These are phyloP conservation scores for Ganaspis brasiliensis DNA, from an alignment of 2,888 invertebrate species.

Conservation along the genomic window DNA sequence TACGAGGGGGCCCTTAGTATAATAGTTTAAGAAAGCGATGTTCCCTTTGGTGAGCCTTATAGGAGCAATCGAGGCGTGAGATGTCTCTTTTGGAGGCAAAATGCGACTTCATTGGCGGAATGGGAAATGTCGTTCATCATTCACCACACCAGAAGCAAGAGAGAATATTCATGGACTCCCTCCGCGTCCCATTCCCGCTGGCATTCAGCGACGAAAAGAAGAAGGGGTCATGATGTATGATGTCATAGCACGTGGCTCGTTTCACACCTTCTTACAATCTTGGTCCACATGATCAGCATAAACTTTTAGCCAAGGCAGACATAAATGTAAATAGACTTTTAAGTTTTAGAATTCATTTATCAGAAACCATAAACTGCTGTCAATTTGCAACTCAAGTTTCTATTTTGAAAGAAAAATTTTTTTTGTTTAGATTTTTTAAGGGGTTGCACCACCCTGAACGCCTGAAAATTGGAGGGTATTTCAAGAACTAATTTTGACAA, in stretches of 20 bases:
- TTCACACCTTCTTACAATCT: conserved; percentile 77
- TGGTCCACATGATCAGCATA: conserved; percentile 59
- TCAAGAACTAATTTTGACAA: too few species aligned
- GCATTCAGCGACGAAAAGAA: conserved; percentile 58
- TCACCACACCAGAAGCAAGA: conserved; percentile 70
- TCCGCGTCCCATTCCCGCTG: conserved; percentile 48
- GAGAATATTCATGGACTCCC: conserved; percentile 77
- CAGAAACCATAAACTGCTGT: too few species aligned
- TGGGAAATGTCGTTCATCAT: conserved; percentile 76
- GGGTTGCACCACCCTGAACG: too few species aligned
- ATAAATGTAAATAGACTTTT: too few species aligned
- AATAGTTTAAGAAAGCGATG: conserved; percentile 78
- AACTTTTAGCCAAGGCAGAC: neutral
- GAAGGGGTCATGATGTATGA: conserved; percentile 73
- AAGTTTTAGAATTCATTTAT: too few species aligned
- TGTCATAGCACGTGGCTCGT: conserved; percentile 74
- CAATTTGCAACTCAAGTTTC: too few species aligned
- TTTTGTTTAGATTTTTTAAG: too few species aligned
- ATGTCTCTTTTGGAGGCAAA: conserved; percentile 62
- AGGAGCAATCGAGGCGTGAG: conserved; percentile 69
- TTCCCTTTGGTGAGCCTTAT: conserved; percentile 72
- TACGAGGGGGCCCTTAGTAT: conserved; percentile 57
- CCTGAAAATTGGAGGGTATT: too few species aligned
- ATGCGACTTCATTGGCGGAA: conserved; percentile 46
- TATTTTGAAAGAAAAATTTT: too few species aligned